phyloP scores from a whole-genome alignment of 1,140 invertebrate species.

The Rhopalosiphum padi region DNA sequence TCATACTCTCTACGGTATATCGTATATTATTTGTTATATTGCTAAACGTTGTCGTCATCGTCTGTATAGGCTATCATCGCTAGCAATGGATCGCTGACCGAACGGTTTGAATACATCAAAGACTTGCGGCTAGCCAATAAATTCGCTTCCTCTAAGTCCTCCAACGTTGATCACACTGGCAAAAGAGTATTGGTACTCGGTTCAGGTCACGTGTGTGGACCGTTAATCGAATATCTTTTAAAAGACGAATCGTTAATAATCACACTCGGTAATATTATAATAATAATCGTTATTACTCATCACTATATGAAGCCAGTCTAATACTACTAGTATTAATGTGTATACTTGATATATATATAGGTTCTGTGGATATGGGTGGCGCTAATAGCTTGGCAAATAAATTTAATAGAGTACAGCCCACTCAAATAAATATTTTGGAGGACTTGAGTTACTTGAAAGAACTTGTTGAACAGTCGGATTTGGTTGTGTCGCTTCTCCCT shows the following conservation, averaged over 20 bases:
- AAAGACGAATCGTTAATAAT: slow-evolving; percentile 81
- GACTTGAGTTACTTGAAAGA: slow-evolving; percentile 73
- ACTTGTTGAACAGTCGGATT: slow-evolving; percentile 77
- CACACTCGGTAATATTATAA: slow-evolving; percentile 72
- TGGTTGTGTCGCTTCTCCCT: slow-evolving; percentile 91
- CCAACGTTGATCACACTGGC: background rate
- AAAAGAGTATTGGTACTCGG: slow-evolving; percentile 79
- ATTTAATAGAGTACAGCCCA: slow-evolving; percentile 80
- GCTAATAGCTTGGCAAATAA: slow-evolving; percentile 80
- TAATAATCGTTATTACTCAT: background rate
- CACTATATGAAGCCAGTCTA: background rate
- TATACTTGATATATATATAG: slow-evolving; percentile 63
- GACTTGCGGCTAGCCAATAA: slow-evolving; percentile 75
- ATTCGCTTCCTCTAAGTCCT: slow-evolving; percentile 63
- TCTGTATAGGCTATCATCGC: slow-evolving; percentile 88
- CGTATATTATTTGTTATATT: background rate
- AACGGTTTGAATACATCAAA: slow-evolving; percentile 93
- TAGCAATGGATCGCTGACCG: slow-evolving; percentile 90
- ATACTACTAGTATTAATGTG: background rate
- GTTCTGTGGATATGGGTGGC: slow-evolving; percentile 87
- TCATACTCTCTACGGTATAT: background rate
- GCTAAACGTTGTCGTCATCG: background rate
- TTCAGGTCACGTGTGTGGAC: slow-evolving; percentile 92
- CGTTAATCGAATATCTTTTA: slow-evolving; percentile 92
- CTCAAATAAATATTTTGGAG: slow-evolving; percentile 82